phyloP scores from a whole-genome alignment of 2,797 vertebrate genomes.

The Setipinna tenuifilis region DNA sequence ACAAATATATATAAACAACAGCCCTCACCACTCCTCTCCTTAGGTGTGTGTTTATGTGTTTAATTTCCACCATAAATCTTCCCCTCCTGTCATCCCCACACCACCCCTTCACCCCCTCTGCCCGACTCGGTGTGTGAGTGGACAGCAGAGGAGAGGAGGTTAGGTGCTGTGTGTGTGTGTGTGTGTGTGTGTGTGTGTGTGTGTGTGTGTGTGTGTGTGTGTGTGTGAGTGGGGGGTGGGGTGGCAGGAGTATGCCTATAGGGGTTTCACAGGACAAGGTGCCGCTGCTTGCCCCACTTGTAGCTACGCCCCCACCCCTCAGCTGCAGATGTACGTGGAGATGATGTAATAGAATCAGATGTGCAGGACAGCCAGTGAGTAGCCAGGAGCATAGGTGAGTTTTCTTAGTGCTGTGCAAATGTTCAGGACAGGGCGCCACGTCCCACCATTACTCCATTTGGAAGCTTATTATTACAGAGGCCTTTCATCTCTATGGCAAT shows the following conservation, averaged over 20 bases:
- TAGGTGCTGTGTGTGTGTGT: no score
- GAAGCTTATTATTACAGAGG: not conserved
- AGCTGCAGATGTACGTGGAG: not conserved
- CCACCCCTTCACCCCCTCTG: constrained; percentile 27
- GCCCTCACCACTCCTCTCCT: constrained; percentile 47
- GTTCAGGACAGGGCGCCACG: not conserved
- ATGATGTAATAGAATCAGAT: not conserved
- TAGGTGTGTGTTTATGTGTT: constrained; percentile 46
- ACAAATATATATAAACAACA: not conserved
- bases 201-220: no score
- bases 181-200: no score
- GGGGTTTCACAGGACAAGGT: not conserved
- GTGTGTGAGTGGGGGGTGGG: not conserved
- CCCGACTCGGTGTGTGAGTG: not conserved
- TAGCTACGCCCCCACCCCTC: not conserved
- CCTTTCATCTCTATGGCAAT: constrained; percentile 11
- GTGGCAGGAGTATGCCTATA: constrained; percentile 25
- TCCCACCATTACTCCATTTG: not conserved
- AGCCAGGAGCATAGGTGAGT: not conserved
- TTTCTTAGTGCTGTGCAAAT: not conserved
- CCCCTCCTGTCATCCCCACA: constrained; percentile 23
- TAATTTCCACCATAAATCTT: constrained; percentile 55
- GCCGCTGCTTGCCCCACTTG: not conserved
- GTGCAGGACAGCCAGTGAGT: not conserved
- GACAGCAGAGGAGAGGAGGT: no score